These are phyloP conservation scores for Pardosa pseudoannulata DNA, from an alignment of 2,888 invertebrate genomes.

Conservation along the genomic window DNA sequence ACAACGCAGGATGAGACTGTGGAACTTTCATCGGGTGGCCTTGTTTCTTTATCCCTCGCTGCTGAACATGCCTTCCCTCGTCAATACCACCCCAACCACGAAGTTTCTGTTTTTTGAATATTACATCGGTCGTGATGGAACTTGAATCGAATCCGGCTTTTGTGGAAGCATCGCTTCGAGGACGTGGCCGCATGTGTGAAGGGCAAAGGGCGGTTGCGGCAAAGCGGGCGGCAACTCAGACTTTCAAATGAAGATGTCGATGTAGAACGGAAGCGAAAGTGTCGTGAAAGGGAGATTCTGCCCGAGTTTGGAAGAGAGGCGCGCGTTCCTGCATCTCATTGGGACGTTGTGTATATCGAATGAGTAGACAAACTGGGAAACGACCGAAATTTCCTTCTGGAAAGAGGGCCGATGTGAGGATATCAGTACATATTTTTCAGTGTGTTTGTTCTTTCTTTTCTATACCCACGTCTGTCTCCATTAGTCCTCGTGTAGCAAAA, in stretches of 20 bases:
- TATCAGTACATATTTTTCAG: too few species aligned
- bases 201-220: not conserved
- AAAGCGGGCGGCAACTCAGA: conserved; percentile 2
- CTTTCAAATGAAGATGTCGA: not conserved
- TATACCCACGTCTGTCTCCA: too few species aligned
- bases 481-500: too few species aligned
- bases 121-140: not conserved
- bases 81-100: not conserved
- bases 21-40: conserved; percentile 45
- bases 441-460: too few species aligned
- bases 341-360: too few species aligned
- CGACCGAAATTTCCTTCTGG: too few species aligned
- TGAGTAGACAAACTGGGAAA: too few species aligned
- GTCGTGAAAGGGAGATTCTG: not conserved
- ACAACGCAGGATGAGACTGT: conserved; percentile 50
- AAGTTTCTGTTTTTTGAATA: not conserved
- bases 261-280: conserved; percentile 16
- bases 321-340: not conserved
- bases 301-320: not conserved
- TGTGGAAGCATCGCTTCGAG: not conserved
- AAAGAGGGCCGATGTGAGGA: too few species aligned
- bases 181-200: not conserved
- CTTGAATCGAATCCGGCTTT: conserved; percentile 3
- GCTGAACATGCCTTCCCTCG: not conserved
- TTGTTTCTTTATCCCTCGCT: conserved; percentile 23